These are phyloP conservation scores for Ruditapes philippinarum DNA, from an alignment of 1,140 invertebrate species.

Conservation along the genomic window DNA sequence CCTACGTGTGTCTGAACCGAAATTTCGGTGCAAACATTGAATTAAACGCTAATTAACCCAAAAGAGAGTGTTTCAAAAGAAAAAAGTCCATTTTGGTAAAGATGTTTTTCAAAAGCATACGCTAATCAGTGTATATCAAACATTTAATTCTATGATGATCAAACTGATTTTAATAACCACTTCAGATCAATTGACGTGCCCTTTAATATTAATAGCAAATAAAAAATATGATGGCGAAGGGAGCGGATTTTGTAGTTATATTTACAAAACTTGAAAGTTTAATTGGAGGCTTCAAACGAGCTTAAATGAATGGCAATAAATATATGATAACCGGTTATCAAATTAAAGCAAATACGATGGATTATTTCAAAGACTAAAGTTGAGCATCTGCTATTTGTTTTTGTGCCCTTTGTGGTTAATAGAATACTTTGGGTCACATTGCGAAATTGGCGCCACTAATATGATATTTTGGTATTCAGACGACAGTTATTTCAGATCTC, in stretches of 20 bases:
- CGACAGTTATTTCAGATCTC: no score
- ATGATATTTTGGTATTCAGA: no score
- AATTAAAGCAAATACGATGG: background rate
- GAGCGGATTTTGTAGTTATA: background rate
- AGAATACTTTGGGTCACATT: slow-evolving; percentile 2
- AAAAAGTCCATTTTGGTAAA: no score
- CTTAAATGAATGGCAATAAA: background rate
- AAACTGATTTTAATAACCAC: no score
- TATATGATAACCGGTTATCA: background rate
- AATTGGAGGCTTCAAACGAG: background rate
- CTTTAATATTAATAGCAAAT: background rate
- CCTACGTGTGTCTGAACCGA: no score
- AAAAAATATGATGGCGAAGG: background rate
- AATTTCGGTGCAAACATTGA: no score
- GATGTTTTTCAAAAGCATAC: no score
- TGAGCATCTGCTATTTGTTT: background rate
- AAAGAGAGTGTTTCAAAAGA: no score
- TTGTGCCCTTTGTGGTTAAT: background rate
- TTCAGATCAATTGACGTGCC: background rate
- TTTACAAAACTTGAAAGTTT: background rate
- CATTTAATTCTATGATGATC: no score
- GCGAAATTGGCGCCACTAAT: background rate
- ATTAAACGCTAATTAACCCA: no score
- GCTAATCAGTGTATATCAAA: no score
- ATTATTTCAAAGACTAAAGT: background rate